Evolutionary conservation across 2,888 invertebrate genomes (phyloP).

Genomic region (Napeogenes inachia): DNA sequence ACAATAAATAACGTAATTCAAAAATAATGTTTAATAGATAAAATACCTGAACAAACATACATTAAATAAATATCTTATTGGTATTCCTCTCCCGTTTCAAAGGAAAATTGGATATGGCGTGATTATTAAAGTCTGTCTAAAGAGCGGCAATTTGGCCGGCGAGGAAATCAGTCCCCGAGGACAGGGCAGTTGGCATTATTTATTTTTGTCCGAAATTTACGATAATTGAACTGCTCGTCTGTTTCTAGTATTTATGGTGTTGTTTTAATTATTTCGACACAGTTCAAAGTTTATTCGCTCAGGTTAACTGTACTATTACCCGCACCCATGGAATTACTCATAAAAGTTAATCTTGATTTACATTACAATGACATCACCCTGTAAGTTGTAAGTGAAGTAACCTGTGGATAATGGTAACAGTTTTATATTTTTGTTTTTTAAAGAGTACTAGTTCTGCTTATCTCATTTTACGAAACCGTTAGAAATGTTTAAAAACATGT

Average conservation of each 20-base stretch:
- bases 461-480: slow-evolving; percentile 1
- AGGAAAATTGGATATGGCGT: slow-evolving; percentile 73
- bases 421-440: background rate
- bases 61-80: slow-evolving; percentile 59
- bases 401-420: background rate
- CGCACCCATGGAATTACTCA: slow-evolving; percentile 29
- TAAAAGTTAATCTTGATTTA: slow-evolving; percentile 30
- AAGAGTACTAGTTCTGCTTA: background rate
- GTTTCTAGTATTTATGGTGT: slow-evolving; percentile 8
- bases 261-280: background rate
- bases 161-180: slow-evolving; percentile 64
- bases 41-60: slow-evolving; percentile 38
- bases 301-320: slow-evolving; percentile 9
- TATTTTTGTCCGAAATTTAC: slow-evolving; percentile 36
- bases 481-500: slow-evolving; percentile 6
- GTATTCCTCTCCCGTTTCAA: slow-evolving; percentile 58
- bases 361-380: slow-evolving; percentile 28
- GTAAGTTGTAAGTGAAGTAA: slow-evolving; percentile 6
- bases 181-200: slow-evolving; percentile 47
- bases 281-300: slow-evolving; percentile 4
- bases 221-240: slow-evolving; percentile 11
- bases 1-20: too few species aligned
- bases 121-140: slow-evolving; percentile 71
- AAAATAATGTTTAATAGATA: slow-evolving; percentile 12
- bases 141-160: slow-evolving; percentile 69